Evolutionary conservation across 1,140 invertebrate genomes (phyloP).

Genomic region (Brachionus calyciflorus): DNA sequence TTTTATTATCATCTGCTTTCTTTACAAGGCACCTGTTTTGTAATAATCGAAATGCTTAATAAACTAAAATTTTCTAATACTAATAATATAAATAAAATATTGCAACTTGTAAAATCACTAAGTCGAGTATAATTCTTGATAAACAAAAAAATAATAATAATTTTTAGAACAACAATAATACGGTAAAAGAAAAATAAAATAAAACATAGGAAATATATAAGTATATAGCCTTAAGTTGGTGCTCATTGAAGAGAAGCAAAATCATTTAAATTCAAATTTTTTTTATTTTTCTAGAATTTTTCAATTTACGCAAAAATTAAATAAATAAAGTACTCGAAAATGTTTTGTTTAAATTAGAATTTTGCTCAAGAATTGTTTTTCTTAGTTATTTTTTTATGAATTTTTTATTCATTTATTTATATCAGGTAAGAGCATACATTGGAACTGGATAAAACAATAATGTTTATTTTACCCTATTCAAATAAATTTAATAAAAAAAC

Average conservation of each 20-base stretch:
- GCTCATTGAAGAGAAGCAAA: no score
- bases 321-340: background rate
- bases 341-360: no score
- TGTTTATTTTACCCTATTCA: constrained; percentile 40
- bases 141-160: background rate
- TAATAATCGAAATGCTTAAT: constrained; percentile 10
- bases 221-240: no score
- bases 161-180: background rate
- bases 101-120: constrained; percentile 5
- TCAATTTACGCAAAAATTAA: background rate
- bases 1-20: background rate
- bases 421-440: background rate
- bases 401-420: no score
- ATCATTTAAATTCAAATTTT: no score
- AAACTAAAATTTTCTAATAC: background rate
- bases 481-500: constrained; percentile 22
- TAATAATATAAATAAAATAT: no score
- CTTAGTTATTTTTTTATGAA: background rate
- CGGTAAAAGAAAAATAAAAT: background rate
- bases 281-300: background rate
- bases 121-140: background rate
- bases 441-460: constrained; percentile 25
- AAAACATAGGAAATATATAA: no score
- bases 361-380: background rate
- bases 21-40: constrained; percentile 38